Conservation (phyloP, 2,888 invertebrate species). For the Criorhina ranunculi region DNA sequence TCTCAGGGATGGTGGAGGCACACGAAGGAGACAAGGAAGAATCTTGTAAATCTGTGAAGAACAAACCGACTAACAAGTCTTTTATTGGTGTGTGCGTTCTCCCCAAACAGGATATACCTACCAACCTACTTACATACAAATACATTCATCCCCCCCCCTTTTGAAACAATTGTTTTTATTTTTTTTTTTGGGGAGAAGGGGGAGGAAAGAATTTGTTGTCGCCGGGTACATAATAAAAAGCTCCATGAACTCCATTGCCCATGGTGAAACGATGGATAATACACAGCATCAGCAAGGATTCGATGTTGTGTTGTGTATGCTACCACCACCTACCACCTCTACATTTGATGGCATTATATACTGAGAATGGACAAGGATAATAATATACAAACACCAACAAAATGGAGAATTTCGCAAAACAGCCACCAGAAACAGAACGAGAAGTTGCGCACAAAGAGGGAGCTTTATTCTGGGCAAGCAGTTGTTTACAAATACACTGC, state of each 20-base stretch:
- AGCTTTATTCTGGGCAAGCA: constrained; percentile 51
- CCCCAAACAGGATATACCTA: constrained; percentile 41
- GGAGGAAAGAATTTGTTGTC: constrained; percentile 56
- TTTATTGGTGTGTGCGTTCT: constrained; percentile 69
- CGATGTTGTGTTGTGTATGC: constrained; percentile 16
- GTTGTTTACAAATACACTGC: constrained; percentile 54
- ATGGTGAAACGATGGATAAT: constrained; percentile 68
- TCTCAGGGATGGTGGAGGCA: not conserved
- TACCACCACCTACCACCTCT: not conserved
- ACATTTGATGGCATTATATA: constrained; percentile 55
- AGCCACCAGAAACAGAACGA: constrained; percentile 16
- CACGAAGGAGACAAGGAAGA: constrained; percentile 45
- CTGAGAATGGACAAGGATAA: constrained; percentile 47
- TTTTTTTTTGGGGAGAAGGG: constrained; percentile 27
- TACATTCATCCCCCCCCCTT: not conserved
- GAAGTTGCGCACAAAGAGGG: constrained; percentile 59
- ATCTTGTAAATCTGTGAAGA: constrained; percentile 77
- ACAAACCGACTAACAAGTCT: constrained; percentile 76
- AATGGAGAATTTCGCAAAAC: constrained; percentile 39
- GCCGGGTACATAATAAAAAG: constrained; percentile 75
- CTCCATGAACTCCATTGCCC: constrained; percentile 70
- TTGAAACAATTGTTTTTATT: constrained; percentile 61
- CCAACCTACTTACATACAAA: constrained; percentile 26
- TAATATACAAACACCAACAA: constrained; percentile 53
- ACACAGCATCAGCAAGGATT: constrained; percentile 45